Conservation (phyloP, 2,113 vertebrate species). For the Siniperca knerii region DNA sequence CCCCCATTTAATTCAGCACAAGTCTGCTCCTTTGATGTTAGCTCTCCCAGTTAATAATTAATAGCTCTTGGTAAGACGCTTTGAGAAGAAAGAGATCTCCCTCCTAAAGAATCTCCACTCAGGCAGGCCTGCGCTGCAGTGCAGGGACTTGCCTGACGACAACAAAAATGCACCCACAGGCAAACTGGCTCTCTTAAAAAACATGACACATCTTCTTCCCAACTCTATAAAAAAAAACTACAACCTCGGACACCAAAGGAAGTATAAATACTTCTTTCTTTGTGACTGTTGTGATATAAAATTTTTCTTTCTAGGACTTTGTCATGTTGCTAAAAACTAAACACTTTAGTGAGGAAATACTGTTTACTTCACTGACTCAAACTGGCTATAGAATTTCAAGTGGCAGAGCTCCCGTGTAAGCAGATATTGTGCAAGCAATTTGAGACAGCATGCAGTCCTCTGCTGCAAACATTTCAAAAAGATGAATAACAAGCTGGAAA, state of each 20-base stretch:
- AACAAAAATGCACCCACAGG: constrained; percentile 82
- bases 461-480: constrained; percentile 16
- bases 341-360: not conserved
- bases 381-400: constrained; percentile 3
- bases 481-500: not conserved
- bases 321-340: constrained; percentile 16
- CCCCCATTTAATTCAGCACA: constrained; percentile 75
- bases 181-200: constrained; percentile 66
- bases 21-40: constrained; percentile 84
- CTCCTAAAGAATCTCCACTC: constrained; percentile 79
- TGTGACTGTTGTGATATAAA: not conserved
- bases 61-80: constrained; percentile 81
- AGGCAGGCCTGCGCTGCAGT: constrained; percentile 74
- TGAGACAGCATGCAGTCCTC: constrained; percentile 10
- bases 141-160: constrained; percentile 83
- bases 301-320: not conserved
- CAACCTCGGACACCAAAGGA: constrained; percentile 47
- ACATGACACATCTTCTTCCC: constrained; percentile 58
- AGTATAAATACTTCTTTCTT: constrained; percentile 24
- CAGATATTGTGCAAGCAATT: not conserved
- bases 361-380: constrained; percentile 2
- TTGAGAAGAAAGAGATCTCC: constrained; percentile 78
- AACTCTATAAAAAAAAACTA: not conserved
- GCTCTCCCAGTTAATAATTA: constrained; percentile 84
- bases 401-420: constrained; percentile 18